Evolutionary conservation across 2,797 vertebrate species (phyloP), one percentile per base, ranked within the genome.

Genomic region (Enteromius paludinosus): DNA sequence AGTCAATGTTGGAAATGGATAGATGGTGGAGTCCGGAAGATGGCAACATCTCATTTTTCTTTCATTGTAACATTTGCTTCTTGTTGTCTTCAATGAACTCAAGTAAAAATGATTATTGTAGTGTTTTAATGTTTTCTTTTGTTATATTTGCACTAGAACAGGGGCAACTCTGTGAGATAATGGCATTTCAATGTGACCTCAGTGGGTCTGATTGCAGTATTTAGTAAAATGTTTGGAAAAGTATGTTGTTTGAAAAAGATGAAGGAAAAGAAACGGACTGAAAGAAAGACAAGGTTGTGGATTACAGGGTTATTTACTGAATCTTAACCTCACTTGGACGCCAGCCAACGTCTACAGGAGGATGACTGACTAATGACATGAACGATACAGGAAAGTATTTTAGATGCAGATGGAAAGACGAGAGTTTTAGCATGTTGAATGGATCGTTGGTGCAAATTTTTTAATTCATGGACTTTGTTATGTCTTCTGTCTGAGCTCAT

Each of bases 271-370:
- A 61, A 76, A 78, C 6, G 30, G 38, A 49, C 8, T 33, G 41
- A 38, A 80, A 45, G 84, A 79, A 86, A 59, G 77, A 73, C 45
- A 56, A 23, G 78, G 45, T 56, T 76, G 54, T 14, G 64, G 49
- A n/a, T 8, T 70, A 82, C 68, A 78, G 49, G 45, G 25, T 64
- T 38, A 64, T 84, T 78, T 43, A 69, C 62, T 64, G 61, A 64
- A 18, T 76, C 83, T 71, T 80, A 25, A 76, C 72, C 69, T 85
- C 54, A 65, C 69, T 83, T 82, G 82, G 83, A 87, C 89, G 88
- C 83, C 87, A 87, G 83, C 85, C 86, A 90, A 86, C 88, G 89
- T 89, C 89, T 89, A 72, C 64, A 87, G 82, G 81, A 62, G 87
- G 78, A 78, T 80, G 72, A 64, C 2, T 18, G 62, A 83, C 47